phyloP scores from a whole-genome alignment of 2,797 vertebrate genomes.

The Myioborus melanocephalus region DNA sequence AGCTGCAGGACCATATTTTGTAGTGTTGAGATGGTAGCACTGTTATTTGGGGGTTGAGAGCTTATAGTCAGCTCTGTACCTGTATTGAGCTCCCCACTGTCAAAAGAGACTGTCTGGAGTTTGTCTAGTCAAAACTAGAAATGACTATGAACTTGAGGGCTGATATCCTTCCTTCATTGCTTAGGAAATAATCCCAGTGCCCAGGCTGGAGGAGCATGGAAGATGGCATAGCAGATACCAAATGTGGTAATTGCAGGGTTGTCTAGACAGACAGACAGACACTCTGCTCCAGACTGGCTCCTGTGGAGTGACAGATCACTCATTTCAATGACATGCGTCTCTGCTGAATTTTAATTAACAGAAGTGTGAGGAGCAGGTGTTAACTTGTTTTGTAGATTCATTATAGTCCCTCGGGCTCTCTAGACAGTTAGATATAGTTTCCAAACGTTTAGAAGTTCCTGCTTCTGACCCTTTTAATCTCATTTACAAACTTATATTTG shows the following conservation, averaged over 20 bases:
- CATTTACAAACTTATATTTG: background rate
- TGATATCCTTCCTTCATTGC: background rate
- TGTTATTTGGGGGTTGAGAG: background rate
- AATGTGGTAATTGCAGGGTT: rapidly evolving
- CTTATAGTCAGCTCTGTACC: background rate
- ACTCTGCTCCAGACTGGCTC: background rate
- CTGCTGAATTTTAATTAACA: slow-evolving; percentile 37
- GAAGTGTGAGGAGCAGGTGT: slow-evolving; percentile 7
- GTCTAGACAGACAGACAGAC: background rate
- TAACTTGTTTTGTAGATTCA: slow-evolving; percentile 26
- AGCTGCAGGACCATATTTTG: background rate
- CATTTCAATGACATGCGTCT: background rate
- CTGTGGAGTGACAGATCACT: slow-evolving; percentile 16
- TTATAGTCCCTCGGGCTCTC: background rate
- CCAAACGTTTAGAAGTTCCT: background rate
- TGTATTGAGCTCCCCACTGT: background rate
- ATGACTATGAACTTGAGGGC: background rate
- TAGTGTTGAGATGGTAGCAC: background rate
- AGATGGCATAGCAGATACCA: background rate
- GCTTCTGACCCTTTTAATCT: background rate
- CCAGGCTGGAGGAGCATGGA: background rate
- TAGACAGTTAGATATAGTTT: background rate
- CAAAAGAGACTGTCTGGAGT: background rate
- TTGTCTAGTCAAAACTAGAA: background rate
- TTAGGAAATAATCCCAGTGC: background rate